These are phyloP conservation scores for Prorops nasuta DNA, from an alignment of 1,140 invertebrate genomes.

Conservation along the genomic window DNA sequence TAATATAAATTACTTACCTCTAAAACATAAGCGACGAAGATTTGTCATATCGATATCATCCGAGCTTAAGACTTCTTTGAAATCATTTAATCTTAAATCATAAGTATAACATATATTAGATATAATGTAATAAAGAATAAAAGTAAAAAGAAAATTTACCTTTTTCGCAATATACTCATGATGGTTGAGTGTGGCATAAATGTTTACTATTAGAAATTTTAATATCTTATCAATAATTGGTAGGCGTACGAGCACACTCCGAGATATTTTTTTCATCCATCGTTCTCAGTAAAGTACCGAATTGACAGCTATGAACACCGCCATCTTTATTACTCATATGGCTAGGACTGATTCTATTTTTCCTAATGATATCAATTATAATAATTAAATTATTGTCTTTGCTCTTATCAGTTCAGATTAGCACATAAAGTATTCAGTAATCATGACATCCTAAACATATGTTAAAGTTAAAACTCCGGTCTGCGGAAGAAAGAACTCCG, in stretches of 20 bases:
- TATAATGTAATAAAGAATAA: neutral
- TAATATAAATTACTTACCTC: constrained; percentile 60
- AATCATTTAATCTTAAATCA: constrained; percentile 69
- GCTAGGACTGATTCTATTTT: too few relatives aligned
- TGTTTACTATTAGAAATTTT: constrained; percentile 3
- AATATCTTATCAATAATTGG: constrained; percentile 23
- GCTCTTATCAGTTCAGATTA: too few relatives aligned
- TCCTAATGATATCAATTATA: too few relatives aligned
- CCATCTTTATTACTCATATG: too few relatives aligned
- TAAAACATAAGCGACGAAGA: constrained; percentile 71
- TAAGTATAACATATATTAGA: neutral
- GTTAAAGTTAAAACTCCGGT: too few relatives aligned
- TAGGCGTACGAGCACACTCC: constrained; percentile 17
- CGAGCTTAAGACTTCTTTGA: constrained; percentile 65
- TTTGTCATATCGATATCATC: constrained; percentile 68
- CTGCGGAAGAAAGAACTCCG: too few relatives aligned
- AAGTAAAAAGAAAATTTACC: constrained; percentile 3
- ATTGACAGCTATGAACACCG: constrained; percentile 5
- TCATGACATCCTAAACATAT: too few relatives aligned
- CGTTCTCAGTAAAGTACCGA: constrained; percentile 13
- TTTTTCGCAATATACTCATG: constrained; percentile 30
- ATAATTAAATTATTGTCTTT: too few relatives aligned
- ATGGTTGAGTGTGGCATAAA: constrained; percentile 13
- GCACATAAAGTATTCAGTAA: too few relatives aligned
- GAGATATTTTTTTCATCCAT: constrained; percentile 16